Conservation (phyloP, 2,888 invertebrate species). For the Himalopsyche tibetana region DNA sequence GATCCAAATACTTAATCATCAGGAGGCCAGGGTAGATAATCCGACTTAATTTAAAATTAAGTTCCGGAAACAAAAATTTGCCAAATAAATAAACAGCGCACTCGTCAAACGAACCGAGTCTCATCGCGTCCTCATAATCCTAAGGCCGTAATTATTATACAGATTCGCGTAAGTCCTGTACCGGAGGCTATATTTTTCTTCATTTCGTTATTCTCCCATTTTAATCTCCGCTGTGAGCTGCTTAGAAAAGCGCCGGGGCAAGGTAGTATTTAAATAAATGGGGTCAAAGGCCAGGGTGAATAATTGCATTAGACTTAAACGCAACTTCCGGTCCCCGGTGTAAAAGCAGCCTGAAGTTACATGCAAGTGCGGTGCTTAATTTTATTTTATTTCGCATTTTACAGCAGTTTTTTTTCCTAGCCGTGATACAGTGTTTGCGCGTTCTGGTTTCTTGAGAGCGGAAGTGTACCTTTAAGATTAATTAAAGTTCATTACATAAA, state of each 20-base stretch:
- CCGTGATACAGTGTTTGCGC: conserved; percentile 22
- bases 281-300: conserved; percentile 59
- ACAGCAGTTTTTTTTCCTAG: background rate
- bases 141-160: conserved; percentile 49
- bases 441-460: conserved; percentile 20
- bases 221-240: conserved; percentile 57
- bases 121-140: conserved; percentile 15
- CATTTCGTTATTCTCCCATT: conserved; percentile 58
- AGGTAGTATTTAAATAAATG: conserved; percentile 59
- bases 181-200: conserved; percentile 59
- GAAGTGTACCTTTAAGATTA: conserved; percentile 20
- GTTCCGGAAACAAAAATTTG: background rate
- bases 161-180: conserved; percentile 43
- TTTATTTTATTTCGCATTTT: conserved; percentile 34
- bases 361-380: conserved; percentile 34
- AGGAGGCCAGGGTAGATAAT: too few relatives aligned
- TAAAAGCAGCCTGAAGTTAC: conserved; percentile 30
- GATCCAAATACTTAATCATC: too few relatives aligned
- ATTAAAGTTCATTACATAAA: conserved; percentile 10
- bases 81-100: background rate
- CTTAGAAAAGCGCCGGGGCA: conserved; percentile 44
- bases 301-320: conserved; percentile 63
- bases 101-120: conserved; percentile 10
- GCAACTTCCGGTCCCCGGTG: conserved; percentile 53
- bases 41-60: too few relatives aligned